These are phyloP conservation scores for Lanistes nyassanus DNA, from an alignment of 1,140 invertebrate species.

Conservation along the genomic window DNA sequence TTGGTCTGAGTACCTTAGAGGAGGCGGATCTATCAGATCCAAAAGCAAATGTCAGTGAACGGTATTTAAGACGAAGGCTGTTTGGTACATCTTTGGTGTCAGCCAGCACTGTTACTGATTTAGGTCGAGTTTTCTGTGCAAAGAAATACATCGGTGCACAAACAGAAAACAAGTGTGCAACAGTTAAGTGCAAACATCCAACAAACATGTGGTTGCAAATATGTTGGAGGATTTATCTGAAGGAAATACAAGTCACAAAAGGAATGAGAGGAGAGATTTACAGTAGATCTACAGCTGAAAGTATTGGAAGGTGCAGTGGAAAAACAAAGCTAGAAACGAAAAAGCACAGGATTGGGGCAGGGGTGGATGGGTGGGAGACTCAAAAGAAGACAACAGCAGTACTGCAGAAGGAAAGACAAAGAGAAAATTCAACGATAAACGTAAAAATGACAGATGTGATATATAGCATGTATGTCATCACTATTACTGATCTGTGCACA, in stretches of 20 bases:
- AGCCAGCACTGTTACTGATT: constrained; percentile 16
- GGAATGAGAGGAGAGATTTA: neutral
- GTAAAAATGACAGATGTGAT: too few relatives aligned
- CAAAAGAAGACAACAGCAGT: neutral
- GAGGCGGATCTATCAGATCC: constrained; percentile 38
- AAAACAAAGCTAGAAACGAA: neutral
- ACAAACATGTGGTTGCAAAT: neutral
- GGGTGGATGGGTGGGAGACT: neutral
- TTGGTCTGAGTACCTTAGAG: constrained; percentile 34
- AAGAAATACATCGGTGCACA: neutral
- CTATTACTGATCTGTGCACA: too few relatives aligned
- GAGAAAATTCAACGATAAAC: neutral
- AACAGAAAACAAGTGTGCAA: neutral
- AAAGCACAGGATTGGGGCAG: neutral
- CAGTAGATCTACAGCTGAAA: too few relatives aligned
- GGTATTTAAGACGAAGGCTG: constrained; percentile 39
- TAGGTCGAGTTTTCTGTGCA: constrained; percentile 24
- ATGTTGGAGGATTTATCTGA: neutral
- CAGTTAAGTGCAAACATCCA: neutral
- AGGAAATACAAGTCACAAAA: neutral
- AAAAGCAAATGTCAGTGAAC: constrained; percentile 52
- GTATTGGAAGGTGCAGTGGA: neutral
- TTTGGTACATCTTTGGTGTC: constrained; percentile 6
- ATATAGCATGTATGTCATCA: too few relatives aligned
- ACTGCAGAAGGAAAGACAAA: neutral